phyloP scores from a whole-genome alignment of 2,888 invertebrate species.

The Melangyna quadrimaculata region DNA sequence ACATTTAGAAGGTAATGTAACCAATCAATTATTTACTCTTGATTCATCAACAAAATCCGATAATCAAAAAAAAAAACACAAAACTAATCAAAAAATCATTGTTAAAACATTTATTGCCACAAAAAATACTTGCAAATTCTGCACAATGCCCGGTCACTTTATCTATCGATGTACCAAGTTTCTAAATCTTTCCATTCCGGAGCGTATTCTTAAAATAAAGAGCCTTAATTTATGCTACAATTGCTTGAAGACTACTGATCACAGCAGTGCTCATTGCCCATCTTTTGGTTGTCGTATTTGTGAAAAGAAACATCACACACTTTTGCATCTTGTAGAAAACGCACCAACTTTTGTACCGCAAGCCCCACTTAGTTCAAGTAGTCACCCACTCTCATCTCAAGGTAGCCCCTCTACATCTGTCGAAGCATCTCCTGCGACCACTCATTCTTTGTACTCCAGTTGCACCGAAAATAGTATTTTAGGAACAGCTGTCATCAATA shows the following conservation, averaged over 20 bases:
- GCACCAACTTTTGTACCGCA: neutral
- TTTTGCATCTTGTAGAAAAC: constrained; percentile 9
- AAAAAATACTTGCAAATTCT: neutral
- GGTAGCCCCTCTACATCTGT: no score
- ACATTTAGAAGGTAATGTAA: constrained; percentile 3
- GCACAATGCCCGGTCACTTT: constrained; percentile 2
- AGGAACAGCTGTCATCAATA: no score
- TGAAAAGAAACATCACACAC: neutral
- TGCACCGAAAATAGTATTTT: no score
- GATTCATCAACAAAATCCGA: neutral
- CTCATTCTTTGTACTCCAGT: neutral
- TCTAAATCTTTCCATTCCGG: constrained; percentile 1
- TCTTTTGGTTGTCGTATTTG: constrained; percentile 10
- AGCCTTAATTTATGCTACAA: constrained; percentile 6
- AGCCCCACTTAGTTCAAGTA: constrained; percentile 9
- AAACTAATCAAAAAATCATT: neutral
- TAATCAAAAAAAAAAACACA: neutral
- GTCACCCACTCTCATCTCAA: neutral
- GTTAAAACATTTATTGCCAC: constrained; percentile 22
- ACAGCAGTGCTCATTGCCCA: constrained; percentile 11
- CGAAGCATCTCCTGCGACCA: no score
- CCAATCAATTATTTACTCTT: constrained; percentile 5
- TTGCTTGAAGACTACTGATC: constrained; percentile 15
- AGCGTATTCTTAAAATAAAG: neutral
- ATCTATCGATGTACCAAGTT: constrained; percentile 11